These are phyloP conservation scores for Petroica traversi DNA, from an alignment of 2,113 vertebrate genomes.

Conservation along the genomic window DNA sequence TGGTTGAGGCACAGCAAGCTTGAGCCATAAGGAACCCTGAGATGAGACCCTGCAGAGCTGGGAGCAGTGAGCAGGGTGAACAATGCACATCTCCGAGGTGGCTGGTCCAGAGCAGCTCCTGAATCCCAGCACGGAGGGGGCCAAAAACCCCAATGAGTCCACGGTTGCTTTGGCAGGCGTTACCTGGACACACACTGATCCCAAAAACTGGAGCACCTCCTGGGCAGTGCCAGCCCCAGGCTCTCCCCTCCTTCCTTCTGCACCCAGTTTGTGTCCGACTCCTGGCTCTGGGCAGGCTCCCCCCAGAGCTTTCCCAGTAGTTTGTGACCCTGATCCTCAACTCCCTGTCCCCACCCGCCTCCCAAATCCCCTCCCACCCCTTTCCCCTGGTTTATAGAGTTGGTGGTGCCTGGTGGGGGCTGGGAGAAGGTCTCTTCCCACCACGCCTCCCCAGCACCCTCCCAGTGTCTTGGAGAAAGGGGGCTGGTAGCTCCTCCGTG, in stretches of 20 bases:
- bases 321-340: neutral
- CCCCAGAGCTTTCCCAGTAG: neutral
- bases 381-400: neutral
- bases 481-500: neutral
- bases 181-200: neutral
- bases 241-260: neutral
- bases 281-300: neutral
- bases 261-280: neutral
- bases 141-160: neutral
- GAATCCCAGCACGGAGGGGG: neutral
- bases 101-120: neutral
- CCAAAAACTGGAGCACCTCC: accelerated
- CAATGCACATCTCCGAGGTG: accelerated
- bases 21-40: constrained; percentile 12
- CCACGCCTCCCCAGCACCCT: neutral
- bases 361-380: neutral
- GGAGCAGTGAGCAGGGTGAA: neutral
- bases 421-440: neutral
- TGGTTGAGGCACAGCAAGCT: neutral
- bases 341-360: constrained; percentile 4
- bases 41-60: neutral
- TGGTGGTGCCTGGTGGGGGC: neutral
- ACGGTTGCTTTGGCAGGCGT: neutral
- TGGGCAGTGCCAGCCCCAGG: neutral
- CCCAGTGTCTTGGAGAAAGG: neutral